These are phyloP conservation scores for Phengaris arion DNA, from an alignment of 2,888 invertebrate genomes.

Conservation along the genomic window DNA sequence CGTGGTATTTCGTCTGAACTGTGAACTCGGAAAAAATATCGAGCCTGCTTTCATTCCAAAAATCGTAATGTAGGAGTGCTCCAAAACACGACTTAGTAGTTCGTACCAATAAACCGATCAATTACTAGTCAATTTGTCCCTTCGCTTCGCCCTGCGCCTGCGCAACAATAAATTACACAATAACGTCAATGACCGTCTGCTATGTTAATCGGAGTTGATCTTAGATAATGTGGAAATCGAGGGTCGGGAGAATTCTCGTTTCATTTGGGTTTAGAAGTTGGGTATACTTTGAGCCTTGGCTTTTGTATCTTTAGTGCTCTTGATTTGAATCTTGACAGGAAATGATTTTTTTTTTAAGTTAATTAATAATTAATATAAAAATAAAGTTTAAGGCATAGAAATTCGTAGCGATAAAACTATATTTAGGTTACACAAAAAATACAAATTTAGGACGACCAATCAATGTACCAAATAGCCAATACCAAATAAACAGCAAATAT, in stretches of 20 bases:
- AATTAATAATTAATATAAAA: no score
- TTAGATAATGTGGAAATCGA: neutral
- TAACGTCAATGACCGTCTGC: conserved; percentile 12
- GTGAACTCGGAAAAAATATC: no score
- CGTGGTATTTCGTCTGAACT: no score
- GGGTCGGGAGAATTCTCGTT: neutral
- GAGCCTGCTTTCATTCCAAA: neutral
- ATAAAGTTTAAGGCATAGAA: no score
- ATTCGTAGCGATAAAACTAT: no score
- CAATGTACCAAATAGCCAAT: no score
- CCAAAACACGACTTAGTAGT: neutral
- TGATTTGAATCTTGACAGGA: no score
- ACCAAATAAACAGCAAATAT: neutral
- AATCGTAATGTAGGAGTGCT: neutral
- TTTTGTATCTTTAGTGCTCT: no score
- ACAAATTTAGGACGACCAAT: no score
- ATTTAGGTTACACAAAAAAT: neutral
- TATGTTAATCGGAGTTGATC: conserved; percentile 7
- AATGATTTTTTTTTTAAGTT: no score
- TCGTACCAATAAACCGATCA: conserved; percentile 6
- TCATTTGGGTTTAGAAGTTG: neutral
- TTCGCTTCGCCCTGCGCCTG: neutral
- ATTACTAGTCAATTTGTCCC: conserved; percentile 11
- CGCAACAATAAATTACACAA: conserved; percentile 21
- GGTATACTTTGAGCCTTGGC: no score